Evolutionary conservation across 2,113 vertebrate species (phyloP).

Genomic region (Dipodomys stephensi): DNA sequence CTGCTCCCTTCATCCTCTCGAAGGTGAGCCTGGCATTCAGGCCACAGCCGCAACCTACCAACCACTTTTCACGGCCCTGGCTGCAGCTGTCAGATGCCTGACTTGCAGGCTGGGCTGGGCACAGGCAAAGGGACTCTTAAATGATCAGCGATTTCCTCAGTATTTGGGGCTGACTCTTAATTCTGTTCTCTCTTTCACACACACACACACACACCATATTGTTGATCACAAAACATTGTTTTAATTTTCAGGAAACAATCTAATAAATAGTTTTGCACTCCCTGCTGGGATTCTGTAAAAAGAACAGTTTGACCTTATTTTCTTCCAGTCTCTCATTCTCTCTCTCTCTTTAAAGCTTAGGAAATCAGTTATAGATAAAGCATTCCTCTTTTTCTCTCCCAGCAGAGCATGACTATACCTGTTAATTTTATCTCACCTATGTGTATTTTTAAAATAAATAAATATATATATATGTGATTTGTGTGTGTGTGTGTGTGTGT

Average conservation of each 20-base stretch:
- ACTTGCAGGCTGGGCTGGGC: background rate
- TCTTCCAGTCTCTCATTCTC: background rate
- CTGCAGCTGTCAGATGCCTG: background rate
- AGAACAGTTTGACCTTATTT: background rate
- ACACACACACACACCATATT: background rate
- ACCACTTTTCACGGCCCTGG: background rate
- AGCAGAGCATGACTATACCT: background rate
- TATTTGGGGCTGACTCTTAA: background rate
- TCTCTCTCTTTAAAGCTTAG: background rate
- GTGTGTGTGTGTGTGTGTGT: background rate
- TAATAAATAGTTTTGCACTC: background rate
- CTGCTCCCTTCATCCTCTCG: background rate
- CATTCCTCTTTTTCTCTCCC: background rate
- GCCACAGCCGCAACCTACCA: fast-evolving
- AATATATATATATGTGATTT: background rate
- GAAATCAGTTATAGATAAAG: background rate
- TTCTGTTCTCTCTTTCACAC: background rate
- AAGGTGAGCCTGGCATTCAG: background rate
- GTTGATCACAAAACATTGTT: background rate
- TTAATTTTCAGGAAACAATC: background rate
- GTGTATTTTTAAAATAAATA: background rate
- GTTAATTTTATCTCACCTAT: background rate
- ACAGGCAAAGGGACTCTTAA: fast-evolving
- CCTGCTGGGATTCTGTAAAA: background rate
- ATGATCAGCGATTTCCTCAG: fast-evolving